Conservation (phyloP, 2,888 invertebrate species). For the Rosalia funebris region DNA sequence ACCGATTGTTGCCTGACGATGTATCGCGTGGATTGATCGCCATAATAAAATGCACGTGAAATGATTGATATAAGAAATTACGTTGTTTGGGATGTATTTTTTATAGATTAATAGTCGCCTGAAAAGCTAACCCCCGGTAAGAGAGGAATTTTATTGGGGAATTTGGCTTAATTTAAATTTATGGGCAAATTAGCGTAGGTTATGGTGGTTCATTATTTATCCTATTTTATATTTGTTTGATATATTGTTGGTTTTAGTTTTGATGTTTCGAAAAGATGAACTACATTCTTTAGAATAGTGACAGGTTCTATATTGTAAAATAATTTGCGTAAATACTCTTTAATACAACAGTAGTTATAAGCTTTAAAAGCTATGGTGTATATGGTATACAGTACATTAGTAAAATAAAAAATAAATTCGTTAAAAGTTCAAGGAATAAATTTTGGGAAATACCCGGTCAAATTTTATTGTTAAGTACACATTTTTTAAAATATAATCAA, state of each 20-base stretch:
- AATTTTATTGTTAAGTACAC: no score
- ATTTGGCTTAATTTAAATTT: constrained; percentile 7
- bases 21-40: constrained; percentile 45
- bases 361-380: no score
- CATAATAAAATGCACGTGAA: constrained; percentile 40
- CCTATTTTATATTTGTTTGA: not conserved
- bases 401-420: no score
- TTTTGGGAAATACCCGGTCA: no score
- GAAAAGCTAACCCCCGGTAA: not conserved
- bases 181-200: constrained; percentile 10
- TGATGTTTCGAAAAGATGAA: not conserved
- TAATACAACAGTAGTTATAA: no score
- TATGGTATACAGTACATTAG: no score
- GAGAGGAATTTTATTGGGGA: constrained; percentile 3
- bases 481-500: no score
- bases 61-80: constrained; percentile 43
- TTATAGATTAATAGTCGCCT: constrained; percentile 17
- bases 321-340: no score
- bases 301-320: no score
- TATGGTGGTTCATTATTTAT: not conserved
- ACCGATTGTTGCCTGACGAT: no score
- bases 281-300: no score
- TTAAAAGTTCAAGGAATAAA: no score
- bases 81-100: constrained; percentile 35
- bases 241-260: not conserved